Conservation (phyloP, 2,113 vertebrate genomes). For the Antechinus stuartii region DNA sequence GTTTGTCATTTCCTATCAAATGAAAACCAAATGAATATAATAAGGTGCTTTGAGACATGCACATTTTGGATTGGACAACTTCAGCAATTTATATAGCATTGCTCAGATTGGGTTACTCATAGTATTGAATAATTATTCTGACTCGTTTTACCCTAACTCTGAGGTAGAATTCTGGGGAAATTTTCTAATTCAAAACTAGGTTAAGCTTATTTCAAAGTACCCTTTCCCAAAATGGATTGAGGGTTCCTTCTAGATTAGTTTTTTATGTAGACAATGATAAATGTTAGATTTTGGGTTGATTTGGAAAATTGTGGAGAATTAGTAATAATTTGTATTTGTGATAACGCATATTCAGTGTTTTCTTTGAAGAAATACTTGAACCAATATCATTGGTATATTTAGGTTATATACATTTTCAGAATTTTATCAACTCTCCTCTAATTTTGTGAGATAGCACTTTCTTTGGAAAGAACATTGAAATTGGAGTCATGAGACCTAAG, state of each 20-base stretch:
- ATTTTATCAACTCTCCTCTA: not conserved
- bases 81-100: not conserved
- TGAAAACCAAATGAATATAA: constrained; percentile 55
- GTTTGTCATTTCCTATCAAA: constrained; percentile 48
- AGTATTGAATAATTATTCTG: not conserved
- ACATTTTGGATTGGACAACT: not conserved
- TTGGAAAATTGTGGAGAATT: not conserved
- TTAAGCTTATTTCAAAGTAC: not conserved
- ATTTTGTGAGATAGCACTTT: not conserved
- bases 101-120: not conserved
- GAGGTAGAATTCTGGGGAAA: not conserved
- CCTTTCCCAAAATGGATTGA: not conserved
- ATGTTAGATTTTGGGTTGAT: not conserved
- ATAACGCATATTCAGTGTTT: not conserved
- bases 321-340: not conserved
- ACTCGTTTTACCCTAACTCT: not conserved
- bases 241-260: not conserved
- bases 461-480: not conserved
- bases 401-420: not conserved
- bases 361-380: not conserved
- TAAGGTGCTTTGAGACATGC: not conserved
- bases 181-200: not conserved
- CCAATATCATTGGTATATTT: no score
- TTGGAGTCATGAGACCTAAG: not conserved
- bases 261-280: not conserved